A percentile compares a stretch with the other conserved stretches of the same genome.
These are phyloP conservation scores for Aurelia aurita complex sp. Pacific DNA, from an alignment of 30 jellyfish, hydroid and myxozoan species.

Conservation along the genomic window DNA sequence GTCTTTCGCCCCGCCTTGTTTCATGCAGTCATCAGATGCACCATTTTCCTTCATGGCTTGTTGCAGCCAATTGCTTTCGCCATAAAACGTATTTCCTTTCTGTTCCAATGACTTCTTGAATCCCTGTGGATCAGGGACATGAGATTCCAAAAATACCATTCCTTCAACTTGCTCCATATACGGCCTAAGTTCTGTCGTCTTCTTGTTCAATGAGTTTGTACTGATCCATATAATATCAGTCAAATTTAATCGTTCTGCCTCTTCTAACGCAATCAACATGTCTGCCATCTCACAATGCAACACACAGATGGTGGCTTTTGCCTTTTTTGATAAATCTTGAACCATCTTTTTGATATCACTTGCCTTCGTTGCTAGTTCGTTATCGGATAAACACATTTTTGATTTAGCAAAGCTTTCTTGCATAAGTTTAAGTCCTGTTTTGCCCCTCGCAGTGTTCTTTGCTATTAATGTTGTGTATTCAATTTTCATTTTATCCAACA, in stretches of 20 bases:
- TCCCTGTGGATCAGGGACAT: constrained; percentile 48
- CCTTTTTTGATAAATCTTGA: constrained; percentile 31
- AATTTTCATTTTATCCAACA: constrained; percentile 36
- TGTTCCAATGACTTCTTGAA: constrained; percentile 50
- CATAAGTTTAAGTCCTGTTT: constrained; percentile 45
- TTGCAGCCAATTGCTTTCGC: constrained; percentile 53
- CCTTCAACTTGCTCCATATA: constrained; percentile 77
- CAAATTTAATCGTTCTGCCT: constrained; percentile 44
- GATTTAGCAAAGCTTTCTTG: constrained; percentile 1
- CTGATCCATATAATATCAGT: constrained; percentile 64
- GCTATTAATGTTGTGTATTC: constrained; percentile 78
- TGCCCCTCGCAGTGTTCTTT: constrained; percentile 70
- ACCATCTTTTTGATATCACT: constrained; percentile 43
- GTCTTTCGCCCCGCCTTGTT: constrained; percentile 6
- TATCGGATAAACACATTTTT: constrained; percentile 24
- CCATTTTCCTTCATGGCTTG: constrained; percentile 41
- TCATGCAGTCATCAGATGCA: constrained; percentile 27
- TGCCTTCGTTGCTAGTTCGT: constrained; percentile 13
- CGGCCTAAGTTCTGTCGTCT: constrained; percentile 8
- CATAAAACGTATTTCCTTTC: constrained; percentile 33
- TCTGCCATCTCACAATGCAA: constrained; percentile 52
- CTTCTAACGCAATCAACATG: constrained; percentile 46
- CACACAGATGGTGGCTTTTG: constrained; percentile 63
- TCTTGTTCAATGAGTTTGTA: constrained; percentile 68
- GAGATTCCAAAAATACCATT: constrained; percentile 65